Evolutionary conservation across 2,113 vertebrate genomes (phyloP), one percentile per base, ranked within the genome.

Genomic region (Numida meleagris): DNA sequence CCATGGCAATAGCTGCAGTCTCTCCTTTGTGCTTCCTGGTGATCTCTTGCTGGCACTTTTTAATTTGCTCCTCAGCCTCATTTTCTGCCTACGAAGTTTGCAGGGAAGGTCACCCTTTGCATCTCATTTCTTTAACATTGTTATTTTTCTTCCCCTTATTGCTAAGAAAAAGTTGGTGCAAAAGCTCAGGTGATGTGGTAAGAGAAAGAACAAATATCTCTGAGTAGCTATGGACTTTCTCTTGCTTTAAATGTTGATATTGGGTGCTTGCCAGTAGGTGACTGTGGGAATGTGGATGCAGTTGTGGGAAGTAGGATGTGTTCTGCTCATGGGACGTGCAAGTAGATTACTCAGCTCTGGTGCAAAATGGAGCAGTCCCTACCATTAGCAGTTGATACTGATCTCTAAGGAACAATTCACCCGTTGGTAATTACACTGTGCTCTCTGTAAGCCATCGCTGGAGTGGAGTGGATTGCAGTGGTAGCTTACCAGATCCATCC

Each of bases 61-160:
- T 90, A 87, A 89, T 90, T 86, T 93, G 87, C 59, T 87, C 74
- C 74, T 95, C 81, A 89, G 36, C 40, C 57, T 94, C 43, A 4
- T 92, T 96, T 92, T 95, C 90, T 94, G 74, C 66, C 74, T 71
- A 18, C 34, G 31, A 86, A 85, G 48, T 90, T 95, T 95, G 84
- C 66, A 82, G 31, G 80, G 68, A 96, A 95, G 88, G 86, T 81
- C 94, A 86, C 33, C 82, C n/a, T 8, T 92, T 90, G 80, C 65
- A 81, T 86, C 61, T 92, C 38, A 81, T 93, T 93, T 92, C 70
- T 88, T 94, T 71, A 90, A 83, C 90, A 51, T 78, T 86, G 68
- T 81, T 70, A 51, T 92, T 86, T 68, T 68, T 86, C 65, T 86
- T 53, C 21, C 27, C 29, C 66, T 75, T 59, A 77, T 48, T 80